phyloP scores from a whole-genome alignment of 1,140 invertebrate species.

The Oncopodura yosiiana region DNA sequence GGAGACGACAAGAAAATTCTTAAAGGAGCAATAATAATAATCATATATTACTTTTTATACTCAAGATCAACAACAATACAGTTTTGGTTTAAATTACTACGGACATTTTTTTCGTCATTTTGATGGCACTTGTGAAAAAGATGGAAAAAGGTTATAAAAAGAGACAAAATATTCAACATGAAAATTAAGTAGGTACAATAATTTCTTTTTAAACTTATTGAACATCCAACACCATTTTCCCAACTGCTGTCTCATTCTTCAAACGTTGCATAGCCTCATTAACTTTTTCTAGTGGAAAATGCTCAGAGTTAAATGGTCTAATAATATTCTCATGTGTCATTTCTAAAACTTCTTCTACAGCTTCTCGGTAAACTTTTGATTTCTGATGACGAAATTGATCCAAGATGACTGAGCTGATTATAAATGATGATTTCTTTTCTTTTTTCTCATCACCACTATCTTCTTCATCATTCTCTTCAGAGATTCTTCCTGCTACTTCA shows the following conservation, averaged over 20 bases:
- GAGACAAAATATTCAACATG: no score
- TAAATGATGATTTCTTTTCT: conserved; percentile 42
- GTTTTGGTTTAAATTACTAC: no score
- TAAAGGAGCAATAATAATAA: no score
- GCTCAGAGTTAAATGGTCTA: conserved; percentile 43
- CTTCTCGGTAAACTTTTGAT: conserved; percentile 40
- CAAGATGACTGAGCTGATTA: conserved; percentile 48
- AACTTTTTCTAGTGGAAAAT: conserved; percentile 43
- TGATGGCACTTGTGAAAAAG: no score
- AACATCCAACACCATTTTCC: conserved; percentile 45
- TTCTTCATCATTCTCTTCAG: conserved; percentile 42
- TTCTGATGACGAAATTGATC: conserved; percentile 44
- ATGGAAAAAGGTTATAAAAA: no score
- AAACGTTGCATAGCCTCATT: conserved; percentile 45
- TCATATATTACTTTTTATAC: no score
- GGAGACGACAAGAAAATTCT: no score
- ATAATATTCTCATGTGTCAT: conserved; percentile 45
- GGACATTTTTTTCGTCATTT: no score
- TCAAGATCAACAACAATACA: no score
- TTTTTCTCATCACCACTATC: conserved; percentile 38
- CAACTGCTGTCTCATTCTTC: conserved; percentile 43
- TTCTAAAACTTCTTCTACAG: conserved; percentile 45
- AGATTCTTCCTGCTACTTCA: conserved; percentile 49
- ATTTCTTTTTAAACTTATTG: no score
- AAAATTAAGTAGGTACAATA: no score